Base-by-base conservation (phyloP, 92 coral and sea anemone genomes). In the Porites lobata region DNA sequence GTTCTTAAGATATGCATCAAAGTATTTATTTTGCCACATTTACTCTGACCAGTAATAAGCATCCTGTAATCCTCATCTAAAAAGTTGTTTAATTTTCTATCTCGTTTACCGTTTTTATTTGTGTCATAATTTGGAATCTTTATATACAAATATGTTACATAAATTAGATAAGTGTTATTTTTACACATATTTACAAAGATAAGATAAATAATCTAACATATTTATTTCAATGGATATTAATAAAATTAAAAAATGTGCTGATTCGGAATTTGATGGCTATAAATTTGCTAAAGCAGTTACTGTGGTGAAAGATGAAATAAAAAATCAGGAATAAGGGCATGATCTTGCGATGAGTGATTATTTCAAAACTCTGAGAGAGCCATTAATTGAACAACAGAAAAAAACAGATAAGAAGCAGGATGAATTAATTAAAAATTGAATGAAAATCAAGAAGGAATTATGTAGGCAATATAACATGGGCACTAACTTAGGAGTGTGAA, bases 1-100 rank as follows among this genome's bases (percentile, higher is more conserved):
- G 9, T 62, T 12, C 66, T 62, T 12, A 62, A 15, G 18, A 62
- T 62, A 15, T 52, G 83, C 65, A 74, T 72, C 8, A 83, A 32
- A n/a, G 78, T 57, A 54, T 83, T 83, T 22, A 83, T 73, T 58
- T 83, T 83, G 0, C 87, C 13, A 17, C 15, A 69, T 18, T 18
- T 11, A 18, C 17, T 59, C 17, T 59, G 22, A 21, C 22, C 22
- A 21, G 22, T 21, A 21, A 59, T 18, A 18, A 59, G 13, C 65
- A 1, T 18, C 17, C 17, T 59, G 11, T 11, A 59, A 10, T 59
- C 17, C 17, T 11, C 11, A 59, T 18, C 17, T 59, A 59, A 59
- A 59, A 59, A 59, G 65, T 18, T 18, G 65, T 18, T 18, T 18
- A 59, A 0, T 10, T 1, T 59, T 18, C 13, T 10, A 59, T 59